A percentile compares a stretch with the other conserved stretches of the same genome.
These are phyloP conservation scores for Grammomys surdaster DNA, from an alignment of 2,113 vertebrate species.

Conservation along the genomic window DNA sequence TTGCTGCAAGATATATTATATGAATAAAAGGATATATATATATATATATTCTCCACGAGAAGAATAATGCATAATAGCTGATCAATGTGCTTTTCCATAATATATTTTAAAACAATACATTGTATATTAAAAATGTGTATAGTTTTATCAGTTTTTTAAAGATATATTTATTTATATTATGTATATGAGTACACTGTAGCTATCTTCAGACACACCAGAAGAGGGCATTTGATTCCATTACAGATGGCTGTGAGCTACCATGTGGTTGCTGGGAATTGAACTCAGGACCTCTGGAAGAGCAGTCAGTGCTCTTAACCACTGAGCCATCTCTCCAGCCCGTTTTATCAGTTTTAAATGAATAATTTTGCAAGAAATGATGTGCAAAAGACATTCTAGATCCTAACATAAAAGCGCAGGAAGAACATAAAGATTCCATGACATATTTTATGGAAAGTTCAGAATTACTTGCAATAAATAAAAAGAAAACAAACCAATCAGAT, in stretches of 20 bases:
- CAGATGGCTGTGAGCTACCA: no score
- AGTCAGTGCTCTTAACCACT: no score
- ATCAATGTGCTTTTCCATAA: not conserved
- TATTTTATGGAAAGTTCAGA: not conserved
- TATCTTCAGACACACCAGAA: no score
- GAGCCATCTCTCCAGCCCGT: no score
- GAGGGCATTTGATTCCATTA: no score
- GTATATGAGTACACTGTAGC: no score
- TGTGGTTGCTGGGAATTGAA: no score
- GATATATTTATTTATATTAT: not conserved
- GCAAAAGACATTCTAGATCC: not conserved
- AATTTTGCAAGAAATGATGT: not conserved
- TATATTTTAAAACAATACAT: not conserved
- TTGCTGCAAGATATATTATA: not conserved
- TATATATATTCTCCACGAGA: not conserved
- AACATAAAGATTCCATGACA: not conserved
- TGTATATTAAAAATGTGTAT: not conserved
- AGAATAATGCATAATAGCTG: no score
- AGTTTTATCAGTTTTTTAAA: no score
- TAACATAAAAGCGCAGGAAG: not conserved
- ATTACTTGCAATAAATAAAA: not conserved
- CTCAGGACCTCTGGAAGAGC: no score
- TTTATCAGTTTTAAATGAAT: not conserved
- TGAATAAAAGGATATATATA: no score
- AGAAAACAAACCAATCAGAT: not conserved